Base-by-base conservation (phyloP, 2,888 invertebrate genomes). In the Agonopterix alstromeriana region DNA sequence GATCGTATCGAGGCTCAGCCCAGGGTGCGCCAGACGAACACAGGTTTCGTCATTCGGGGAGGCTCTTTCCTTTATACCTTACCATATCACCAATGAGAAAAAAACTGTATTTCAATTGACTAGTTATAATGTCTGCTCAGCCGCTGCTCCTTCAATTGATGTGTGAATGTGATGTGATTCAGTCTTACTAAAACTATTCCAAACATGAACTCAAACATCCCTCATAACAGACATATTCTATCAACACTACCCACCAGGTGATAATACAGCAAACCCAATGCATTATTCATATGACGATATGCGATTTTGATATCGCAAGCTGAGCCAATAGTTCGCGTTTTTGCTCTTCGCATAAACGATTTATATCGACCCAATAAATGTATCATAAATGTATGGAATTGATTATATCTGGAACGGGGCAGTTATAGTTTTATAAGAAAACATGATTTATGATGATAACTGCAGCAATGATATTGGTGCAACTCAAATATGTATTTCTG, bases 221-320 rank as follows among this genome's bases (percentile, higher is more conserved):
- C 10, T 38, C 38, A 38, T 27, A 38, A 10, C 10, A n/a, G 10
- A 10, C n/a, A 9, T 9, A 38, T 38, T n/a, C 9, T n/a, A 38
- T 38, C 10, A 38, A 38, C 9, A n/a, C 9, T 9, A 38, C 38
- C 38, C 38, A 59, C 62, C 67, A 73, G 73, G 73, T 69, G 73
- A 72, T 78, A 77, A 77, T 74, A 73, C 74, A 79, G 77, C 77
- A 77, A 73, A 77, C 65, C 61, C 36, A 60, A 78, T 84, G 77
- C 77, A 69, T 84, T 77, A 84, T 85, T 83, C 79, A 85, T 83
- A 65, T 61, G 71, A 75, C 70, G 72, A 78, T 76, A 72, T 68
- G 72, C 66, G 71, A 73, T 76, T 77, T 79, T 70, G 74, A 79
- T 82, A 81, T 82, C 67, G 82, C 67, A 82, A 82, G 64, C 57